Conservation (phyloP, 2,797 vertebrate genomes). For the Oreochromis mossambicus region DNA sequence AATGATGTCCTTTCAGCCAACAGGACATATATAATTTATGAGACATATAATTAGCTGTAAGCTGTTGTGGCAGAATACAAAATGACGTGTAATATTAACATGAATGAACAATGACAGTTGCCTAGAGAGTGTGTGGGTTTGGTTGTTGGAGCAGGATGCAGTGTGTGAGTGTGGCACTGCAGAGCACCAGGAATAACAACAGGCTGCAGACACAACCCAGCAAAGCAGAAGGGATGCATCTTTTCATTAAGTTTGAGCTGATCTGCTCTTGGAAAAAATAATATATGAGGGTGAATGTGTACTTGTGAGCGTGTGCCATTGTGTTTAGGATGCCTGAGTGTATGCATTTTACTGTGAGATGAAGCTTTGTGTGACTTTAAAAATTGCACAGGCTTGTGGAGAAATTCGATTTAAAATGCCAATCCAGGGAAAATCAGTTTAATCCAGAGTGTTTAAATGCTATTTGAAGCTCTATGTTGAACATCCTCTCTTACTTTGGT, state of each 20-base stretch:
- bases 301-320: not conserved
- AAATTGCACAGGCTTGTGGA: not conserved
- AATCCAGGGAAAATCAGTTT: not conserved
- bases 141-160: constrained; percentile 26
- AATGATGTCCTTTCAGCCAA: constrained; percentile 51
- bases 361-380: not conserved
- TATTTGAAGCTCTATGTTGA: not conserved
- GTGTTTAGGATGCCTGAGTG: not conserved
- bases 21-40: constrained; percentile 61
- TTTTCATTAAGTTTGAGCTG: constrained; percentile 5
- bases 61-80: constrained; percentile 66
- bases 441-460: not conserved
- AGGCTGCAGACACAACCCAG: constrained; percentile 36
- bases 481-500: not conserved
- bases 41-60: constrained; percentile 67
- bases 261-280: not conserved
- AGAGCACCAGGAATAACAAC: constrained; percentile 46
- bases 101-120: constrained; percentile 61
- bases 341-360: not conserved
- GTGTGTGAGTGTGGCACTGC: constrained; percentile 30
- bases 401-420: not conserved
- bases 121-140: constrained; percentile 29
- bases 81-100: constrained; percentile 65
- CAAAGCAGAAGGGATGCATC: not conserved
- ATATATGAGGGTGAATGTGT: not conserved